Conservation (phyloP, 92 coral and sea anemone species). For the Epizoanthus stellaris region DNA sequence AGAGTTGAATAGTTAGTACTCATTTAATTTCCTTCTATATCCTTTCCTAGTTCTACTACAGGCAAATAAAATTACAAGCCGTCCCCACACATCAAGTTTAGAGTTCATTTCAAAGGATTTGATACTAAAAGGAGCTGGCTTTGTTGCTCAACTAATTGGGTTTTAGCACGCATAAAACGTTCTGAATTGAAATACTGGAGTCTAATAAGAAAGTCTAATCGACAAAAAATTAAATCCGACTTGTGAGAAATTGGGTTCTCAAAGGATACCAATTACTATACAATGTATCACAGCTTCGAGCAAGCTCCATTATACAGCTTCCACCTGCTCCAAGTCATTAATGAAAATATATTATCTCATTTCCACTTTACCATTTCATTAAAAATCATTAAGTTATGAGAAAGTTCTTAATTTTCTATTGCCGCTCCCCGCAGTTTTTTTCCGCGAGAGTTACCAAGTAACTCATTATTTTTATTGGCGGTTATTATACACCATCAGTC, state of each 20-base stretch:
- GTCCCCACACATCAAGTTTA: slow-evolving; percentile 16
- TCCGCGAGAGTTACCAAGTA: slow-evolving; percentile 57
- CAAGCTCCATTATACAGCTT: slow-evolving; percentile 40
- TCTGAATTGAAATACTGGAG: slow-evolving; percentile 51
- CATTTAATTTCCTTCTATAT: slow-evolving; percentile 24
- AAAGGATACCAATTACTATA: slow-evolving; percentile 59
- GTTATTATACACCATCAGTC: slow-evolving; percentile 39
- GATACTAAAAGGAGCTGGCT: slow-evolving; percentile 28
- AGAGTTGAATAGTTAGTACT: slow-evolving; percentile 19
- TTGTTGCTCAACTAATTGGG: slow-evolving; percentile 6
- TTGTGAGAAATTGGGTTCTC: slow-evolving; percentile 56
- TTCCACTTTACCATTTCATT: slow-evolving; percentile 67
- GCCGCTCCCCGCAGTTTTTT: slow-evolving; percentile 63
- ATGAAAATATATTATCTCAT: slow-evolving; percentile 57
- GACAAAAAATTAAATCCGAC: slow-evolving; percentile 58
- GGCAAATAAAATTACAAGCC: slow-evolving; percentile 12
- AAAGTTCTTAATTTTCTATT: slow-evolving; percentile 60
- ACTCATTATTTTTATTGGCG: slow-evolving; percentile 53
- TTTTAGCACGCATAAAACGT: slow-evolving; percentile 2
- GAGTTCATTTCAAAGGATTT: slow-evolving; percentile 16
- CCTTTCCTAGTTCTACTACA: slow-evolving; percentile 9
- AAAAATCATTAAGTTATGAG: slow-evolving; percentile 62
- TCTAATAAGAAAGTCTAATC: slow-evolving; percentile 53
- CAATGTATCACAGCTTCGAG: slow-evolving; percentile 21
- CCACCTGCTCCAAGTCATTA: slow-evolving; percentile 65